phyloP scores from a whole-genome alignment of 2,113 vertebrate genomes.

The Proterorhinus semilunaris region DNA sequence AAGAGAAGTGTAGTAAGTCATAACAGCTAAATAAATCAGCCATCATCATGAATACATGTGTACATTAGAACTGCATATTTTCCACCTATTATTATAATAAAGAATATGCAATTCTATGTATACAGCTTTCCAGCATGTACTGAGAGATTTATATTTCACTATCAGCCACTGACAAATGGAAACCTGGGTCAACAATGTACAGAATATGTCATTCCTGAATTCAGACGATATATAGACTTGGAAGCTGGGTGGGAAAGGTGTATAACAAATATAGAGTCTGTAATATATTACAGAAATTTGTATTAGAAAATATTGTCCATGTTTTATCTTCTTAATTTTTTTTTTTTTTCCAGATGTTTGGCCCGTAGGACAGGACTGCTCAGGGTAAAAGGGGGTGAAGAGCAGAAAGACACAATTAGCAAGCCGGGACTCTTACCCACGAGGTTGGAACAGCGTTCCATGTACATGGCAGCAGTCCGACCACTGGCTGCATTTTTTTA shows the following conservation, averaged over 20 bases:
- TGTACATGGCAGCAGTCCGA: too few relatives aligned
- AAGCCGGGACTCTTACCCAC: too few relatives aligned
- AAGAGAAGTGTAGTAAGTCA: slow-evolving; percentile 41
- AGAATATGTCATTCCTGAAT: slow-evolving; percentile 58
- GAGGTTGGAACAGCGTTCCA: too few relatives aligned
- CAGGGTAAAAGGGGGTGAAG: too few relatives aligned
- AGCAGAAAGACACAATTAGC: too few relatives aligned
- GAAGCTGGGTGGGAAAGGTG: slow-evolving; percentile 11
- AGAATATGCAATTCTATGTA: neutral
- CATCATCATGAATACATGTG: slow-evolving; percentile 17
- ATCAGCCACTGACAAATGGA: slow-evolving; percentile 49
- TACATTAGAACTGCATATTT: slow-evolving; percentile 15
- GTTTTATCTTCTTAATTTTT: too few relatives aligned
- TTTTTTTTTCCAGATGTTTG: too few relatives aligned
- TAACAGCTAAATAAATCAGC: slow-evolving; percentile 36
- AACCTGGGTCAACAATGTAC: slow-evolving; percentile 53
- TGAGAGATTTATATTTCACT: slow-evolving; percentile 5
- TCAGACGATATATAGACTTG: slow-evolving; percentile 47
- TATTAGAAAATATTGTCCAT: too few relatives aligned
- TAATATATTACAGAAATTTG: too few relatives aligned
- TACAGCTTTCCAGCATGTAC: slow-evolving; percentile 2
- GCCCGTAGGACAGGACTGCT: too few relatives aligned
- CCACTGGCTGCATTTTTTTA: too few relatives aligned
- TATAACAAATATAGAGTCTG: too few relatives aligned
- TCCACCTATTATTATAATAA: slow-evolving; percentile 10